Evolutionary conservation across 2,888 invertebrate genomes (phyloP), one percentile per base, ranked within the genome.

Genomic region (Pelosia muscerda): DNA sequence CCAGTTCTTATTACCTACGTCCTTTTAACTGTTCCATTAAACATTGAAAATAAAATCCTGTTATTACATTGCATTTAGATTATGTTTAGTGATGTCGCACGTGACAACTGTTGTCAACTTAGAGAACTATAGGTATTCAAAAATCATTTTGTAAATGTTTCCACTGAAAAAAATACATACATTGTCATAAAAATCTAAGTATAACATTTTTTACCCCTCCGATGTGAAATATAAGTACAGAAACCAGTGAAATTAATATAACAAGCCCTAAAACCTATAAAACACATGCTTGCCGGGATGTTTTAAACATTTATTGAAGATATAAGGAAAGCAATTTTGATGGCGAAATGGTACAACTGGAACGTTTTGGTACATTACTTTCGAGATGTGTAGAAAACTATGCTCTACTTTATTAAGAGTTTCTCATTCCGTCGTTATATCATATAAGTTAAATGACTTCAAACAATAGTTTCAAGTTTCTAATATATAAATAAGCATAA

Each of bases 291-390:
- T 90, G 90, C 90, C 81, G 82, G 86, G 80, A 90, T 92, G 90
- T 90, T 93, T 93, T 90, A 92, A 93, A 93, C 91, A 92, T 93
- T 92, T 93, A 91, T 92, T 91, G 89, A 87, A 91, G 91, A 90
- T 90, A 92, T 90, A 92, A 92, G 88, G 87, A 90, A 92, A 92
- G 90, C 92, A 92, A 92, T 93, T 92, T 92, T 90, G 90, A 90
- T 92, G 90, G 89, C 90, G 84, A 83, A 91, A 92, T 86, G 88
- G 88, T 88, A 88, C 89, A 88, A 88, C 88, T 86, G 86, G 86
- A 89, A 85, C 86, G 81, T 88, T 89, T 88, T 85, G 85, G 88
- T 88, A 85, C 88, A 85, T 88, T 87, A 84, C 84, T 82, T 85
- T 79, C 76, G 60, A 69, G 78, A 66, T 80, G 66, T 63, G 73